Percentiles rank a stretch among this genome's conserved stretches.
Evolutionary conservation across 2,888 invertebrate genomes (phyloP).

Genomic region (Autographa pulchrina): DNA sequence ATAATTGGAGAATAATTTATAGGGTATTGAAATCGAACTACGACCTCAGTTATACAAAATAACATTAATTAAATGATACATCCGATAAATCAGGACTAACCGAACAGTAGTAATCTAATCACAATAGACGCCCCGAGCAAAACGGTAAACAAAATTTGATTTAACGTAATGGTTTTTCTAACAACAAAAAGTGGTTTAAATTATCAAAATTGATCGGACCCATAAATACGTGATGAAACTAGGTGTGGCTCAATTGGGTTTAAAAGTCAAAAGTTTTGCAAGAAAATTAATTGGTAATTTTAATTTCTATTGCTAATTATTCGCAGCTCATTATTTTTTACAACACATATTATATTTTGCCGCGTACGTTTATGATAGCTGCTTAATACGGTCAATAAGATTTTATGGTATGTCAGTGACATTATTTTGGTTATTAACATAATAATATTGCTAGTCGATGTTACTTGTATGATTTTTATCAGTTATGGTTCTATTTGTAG

Average conservation of each 20-base stretch:
- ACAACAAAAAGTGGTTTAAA: slow-evolving; percentile 42
- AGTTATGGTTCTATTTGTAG: slow-evolving; percentile 19
- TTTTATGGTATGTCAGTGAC: slow-evolving; percentile 52
- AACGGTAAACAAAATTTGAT: slow-evolving; percentile 23
- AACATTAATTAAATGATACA: slow-evolving; percentile 1
- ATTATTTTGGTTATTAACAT: slow-evolving; percentile 49
- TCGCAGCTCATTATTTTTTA: slow-evolving; percentile 47
- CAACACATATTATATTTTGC: slow-evolving; percentile 34
- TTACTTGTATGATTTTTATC: slow-evolving; percentile 23
- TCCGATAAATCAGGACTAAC: not conserved
- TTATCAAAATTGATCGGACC: slow-evolving; percentile 22
- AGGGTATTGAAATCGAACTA: not conserved
- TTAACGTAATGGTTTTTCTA: slow-evolving; percentile 27
- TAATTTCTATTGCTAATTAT: slow-evolving; percentile 24
- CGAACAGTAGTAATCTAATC: slow-evolving; percentile 8
- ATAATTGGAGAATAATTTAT: not conserved
- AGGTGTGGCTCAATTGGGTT: slow-evolving; percentile 37
- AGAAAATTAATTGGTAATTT: slow-evolving; percentile 46
- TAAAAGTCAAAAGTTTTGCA: slow-evolving; percentile 38
- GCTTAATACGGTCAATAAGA: slow-evolving; percentile 46
- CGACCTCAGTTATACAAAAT: not conserved
- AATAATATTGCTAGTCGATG: slow-evolving; percentile 43
- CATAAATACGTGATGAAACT: slow-evolving; percentile 49
- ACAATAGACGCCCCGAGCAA: slow-evolving; percentile 10
- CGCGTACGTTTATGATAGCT: slow-evolving; percentile 39